These are phyloP conservation scores for Rhinella marina DNA, from an alignment of 2,797 vertebrate species.

Conservation along the genomic window DNA sequence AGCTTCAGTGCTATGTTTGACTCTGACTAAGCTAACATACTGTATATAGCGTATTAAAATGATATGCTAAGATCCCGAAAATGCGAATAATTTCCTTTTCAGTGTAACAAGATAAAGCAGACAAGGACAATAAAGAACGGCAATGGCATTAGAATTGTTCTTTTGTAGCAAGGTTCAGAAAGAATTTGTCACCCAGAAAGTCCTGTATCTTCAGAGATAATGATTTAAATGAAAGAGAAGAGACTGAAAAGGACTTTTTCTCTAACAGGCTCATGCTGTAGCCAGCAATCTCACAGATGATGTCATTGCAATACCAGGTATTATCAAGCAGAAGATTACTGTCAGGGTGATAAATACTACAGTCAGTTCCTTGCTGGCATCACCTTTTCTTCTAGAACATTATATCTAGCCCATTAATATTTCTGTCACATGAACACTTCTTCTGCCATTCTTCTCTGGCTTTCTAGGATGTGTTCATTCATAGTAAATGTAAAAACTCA, in stretches of 20 bases:
- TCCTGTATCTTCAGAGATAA: constrained; percentile 46
- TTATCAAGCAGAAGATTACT: constrained; percentile 62
- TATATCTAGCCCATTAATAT: constrained; percentile 62
- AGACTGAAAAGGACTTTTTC: constrained; percentile 29
- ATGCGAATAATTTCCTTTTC: constrained; percentile 25
- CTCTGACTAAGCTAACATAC: not conserved
- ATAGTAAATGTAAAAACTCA: constrained; percentile 38
- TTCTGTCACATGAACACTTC: constrained; percentile 57
- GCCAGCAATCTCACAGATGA: constrained; percentile 57
- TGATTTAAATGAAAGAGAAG: constrained; percentile 35
- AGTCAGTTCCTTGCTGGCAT: constrained; percentile 61
- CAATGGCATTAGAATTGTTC: not conserved
- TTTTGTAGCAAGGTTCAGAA: constrained; percentile 18
- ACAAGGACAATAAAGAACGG: constrained; percentile 36
- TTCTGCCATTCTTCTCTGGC: constrained; percentile 48
- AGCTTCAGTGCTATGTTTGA: not conserved
- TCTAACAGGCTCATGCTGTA: constrained; percentile 27
- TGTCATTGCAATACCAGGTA: constrained; percentile 57
- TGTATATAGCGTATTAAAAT: not conserved
- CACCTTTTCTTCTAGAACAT: constrained; percentile 61
- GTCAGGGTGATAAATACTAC: constrained; percentile 61
- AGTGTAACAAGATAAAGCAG: constrained; percentile 7
- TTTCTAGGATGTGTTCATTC: constrained; percentile 52
- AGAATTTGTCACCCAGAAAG: constrained; percentile 45
- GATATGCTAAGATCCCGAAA: constrained; percentile 1